These are phyloP conservation scores for Plutomurus gul DNA, from an alignment of 1,140 invertebrate species.

Conservation along the genomic window DNA sequence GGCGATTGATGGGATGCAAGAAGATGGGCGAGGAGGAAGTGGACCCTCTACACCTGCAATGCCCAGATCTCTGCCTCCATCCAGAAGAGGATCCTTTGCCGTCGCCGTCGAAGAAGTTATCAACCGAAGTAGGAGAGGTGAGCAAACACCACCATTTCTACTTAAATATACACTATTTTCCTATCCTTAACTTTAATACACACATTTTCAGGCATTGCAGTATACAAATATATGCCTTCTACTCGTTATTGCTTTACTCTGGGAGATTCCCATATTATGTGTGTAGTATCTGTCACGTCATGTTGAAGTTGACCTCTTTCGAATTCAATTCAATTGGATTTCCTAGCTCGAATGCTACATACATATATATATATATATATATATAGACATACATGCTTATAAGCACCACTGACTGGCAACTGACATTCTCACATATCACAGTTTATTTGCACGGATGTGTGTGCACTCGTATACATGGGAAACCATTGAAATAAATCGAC, in stretches of 20 bases:
- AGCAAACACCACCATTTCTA: conserved; percentile 28
- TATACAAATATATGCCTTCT: too few species aligned
- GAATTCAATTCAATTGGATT: conserved; percentile 1
- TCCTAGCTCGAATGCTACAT: background rate
- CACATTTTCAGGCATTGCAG: too few species aligned
- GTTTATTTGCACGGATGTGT: background rate
- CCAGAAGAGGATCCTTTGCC: conserved; percentile 52
- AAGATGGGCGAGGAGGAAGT: conserved; percentile 49
- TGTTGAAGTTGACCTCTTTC: conserved; percentile 5
- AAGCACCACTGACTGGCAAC: background rate
- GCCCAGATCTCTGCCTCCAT: conserved; percentile 52
- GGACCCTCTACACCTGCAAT: conserved; percentile 49
- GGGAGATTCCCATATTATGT: background rate
- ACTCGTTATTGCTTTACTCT: too few species aligned
- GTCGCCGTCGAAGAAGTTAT: conserved; percentile 54
- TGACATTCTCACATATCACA: background rate
- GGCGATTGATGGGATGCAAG: conserved; percentile 40
- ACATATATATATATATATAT: background rate
- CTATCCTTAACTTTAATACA: conserved; percentile 45
- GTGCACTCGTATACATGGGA: background rate
- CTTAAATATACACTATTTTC: background rate
- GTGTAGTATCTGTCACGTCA: conserved; percentile 6
- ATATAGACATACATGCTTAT: background rate
- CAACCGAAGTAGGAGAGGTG: conserved; percentile 50
- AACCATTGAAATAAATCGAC: conserved; percentile 13